Conservation (phyloP, 2,797 vertebrate species). For the Molothrus ater region DNA sequence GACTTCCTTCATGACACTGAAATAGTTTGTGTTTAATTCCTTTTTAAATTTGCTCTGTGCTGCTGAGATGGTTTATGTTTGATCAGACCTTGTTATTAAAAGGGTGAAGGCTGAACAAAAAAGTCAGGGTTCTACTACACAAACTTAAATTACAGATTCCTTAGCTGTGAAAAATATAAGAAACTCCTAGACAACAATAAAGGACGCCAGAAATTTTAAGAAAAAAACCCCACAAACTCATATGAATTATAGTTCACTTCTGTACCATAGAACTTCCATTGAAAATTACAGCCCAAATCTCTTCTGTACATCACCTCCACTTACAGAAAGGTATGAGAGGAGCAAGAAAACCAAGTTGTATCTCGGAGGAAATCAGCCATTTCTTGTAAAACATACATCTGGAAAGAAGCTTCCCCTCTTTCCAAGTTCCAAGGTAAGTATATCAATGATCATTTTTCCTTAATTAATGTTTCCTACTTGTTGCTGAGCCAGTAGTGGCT, state of each 20-base stretch:
- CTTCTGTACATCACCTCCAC: neutral
- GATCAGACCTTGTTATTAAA: neutral
- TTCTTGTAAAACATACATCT: neutral
- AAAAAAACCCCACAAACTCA: rapidly evolving
- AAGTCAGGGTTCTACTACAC: neutral
- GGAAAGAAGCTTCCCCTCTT: neutral
- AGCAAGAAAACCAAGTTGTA: neutral
- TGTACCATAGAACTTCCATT: neutral
- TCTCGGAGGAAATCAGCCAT: neutral
- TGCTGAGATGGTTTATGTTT: neutral
- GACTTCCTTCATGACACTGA: neutral
- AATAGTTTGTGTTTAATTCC: neutral
- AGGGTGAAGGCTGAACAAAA: neutral
- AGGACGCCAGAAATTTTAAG: neutral
- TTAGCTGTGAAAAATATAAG: neutral
- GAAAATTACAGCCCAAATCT: neutral
- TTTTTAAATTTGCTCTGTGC: neutral
- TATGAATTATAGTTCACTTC: neutral
- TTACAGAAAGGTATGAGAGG: neutral
- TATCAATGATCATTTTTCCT: neutral
- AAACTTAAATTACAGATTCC: neutral
- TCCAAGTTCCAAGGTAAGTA: neutral
- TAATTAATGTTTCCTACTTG: neutral
- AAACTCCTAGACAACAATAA: neutral
- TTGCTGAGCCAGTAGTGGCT: neutral